Base-by-base conservation (phyloP, 1,140 invertebrate species). In the Coboldia fuscipes region DNA sequence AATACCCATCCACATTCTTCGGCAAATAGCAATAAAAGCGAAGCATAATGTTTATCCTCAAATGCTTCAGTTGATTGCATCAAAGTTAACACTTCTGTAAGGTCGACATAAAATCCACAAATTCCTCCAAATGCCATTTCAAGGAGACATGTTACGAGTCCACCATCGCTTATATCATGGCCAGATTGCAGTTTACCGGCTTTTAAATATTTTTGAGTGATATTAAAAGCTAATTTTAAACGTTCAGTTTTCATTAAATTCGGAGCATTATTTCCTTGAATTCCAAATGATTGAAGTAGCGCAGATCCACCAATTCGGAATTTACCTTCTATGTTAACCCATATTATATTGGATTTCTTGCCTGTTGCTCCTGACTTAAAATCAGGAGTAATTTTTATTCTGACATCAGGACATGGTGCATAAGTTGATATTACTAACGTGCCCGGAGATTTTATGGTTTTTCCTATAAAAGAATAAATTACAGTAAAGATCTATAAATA, bases 151-250 rank as follows among this genome's bases (percentile, higher is more conserved):
- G 79, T 83, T 20, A 97, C 62, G 4, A 97, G 56, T 17, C 93
- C 93, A 24, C 93, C 93, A 60, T 97, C 93, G 54, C 89, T 96
- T 1, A 97, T 63, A 58, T 98, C 93, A 54, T 98, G 93, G 2
- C 90, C 89, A n/a, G 92, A 66, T 12, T 79, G 52, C 7, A 96
- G 50, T 47, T 72, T 68, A 0, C 61, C 62, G 30, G 77, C 74
- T 60, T 66, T 62, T 12, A 97, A 68, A 19, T 96, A 56, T 39
- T 66, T 57, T 58, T 97, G 93, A 10, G 79, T 90, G 0, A 71
- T 63, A 31, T 68, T 68, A 50, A 97, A 97, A 3, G 78, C 73
- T 37, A 69, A 64, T 32, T 65, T 66, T 3, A 98, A 60, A 24
- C 62, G 41, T 13, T 58, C 42, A 1, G 72, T 65, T 30, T 75